These are phyloP conservation scores for Pandion haliaetus DNA, from an alignment of 2,113 vertebrate genomes.

Conservation along the genomic window DNA sequence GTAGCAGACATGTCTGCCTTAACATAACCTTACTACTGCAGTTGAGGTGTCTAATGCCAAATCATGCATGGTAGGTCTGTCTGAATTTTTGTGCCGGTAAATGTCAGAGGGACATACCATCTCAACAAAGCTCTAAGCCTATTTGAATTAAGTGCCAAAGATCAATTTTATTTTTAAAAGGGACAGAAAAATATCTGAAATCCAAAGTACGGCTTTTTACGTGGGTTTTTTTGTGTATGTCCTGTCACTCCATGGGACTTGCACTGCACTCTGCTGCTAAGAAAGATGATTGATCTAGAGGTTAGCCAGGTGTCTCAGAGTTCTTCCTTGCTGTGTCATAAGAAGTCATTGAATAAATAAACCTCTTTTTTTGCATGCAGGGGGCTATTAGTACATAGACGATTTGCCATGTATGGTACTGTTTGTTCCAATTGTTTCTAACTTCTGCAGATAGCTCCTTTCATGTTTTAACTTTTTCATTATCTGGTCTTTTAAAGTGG, in stretches of 20 bases:
- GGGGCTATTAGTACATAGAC: neutral
- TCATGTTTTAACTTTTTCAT: neutral
- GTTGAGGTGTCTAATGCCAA: neutral
- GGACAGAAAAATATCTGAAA: neutral
- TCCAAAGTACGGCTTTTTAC: neutral
- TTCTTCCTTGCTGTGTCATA: neutral
- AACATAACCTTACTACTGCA: neutral
- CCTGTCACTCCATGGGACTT: neutral
- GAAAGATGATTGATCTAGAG: neutral
- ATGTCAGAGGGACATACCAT: neutral
- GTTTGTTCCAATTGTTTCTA: neutral
- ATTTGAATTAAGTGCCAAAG: neutral
- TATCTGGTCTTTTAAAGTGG: neutral
- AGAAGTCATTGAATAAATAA: neutral
- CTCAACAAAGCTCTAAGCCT: neutral
- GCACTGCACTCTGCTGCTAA: neutral
- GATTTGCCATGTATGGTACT: neutral
- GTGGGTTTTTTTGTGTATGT: neutral
- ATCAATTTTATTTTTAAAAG: neutral
- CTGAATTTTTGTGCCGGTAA: neutral
- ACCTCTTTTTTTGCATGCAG: neutral
- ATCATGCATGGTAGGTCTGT: neutral
- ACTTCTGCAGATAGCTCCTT: neutral
- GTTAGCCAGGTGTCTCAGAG: neutral
- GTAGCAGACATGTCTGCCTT: neutral